These are phyloP conservation scores for Anthonomus grandis DNA, from an alignment of 1,140 invertebrate species.

Conservation along the genomic window DNA sequence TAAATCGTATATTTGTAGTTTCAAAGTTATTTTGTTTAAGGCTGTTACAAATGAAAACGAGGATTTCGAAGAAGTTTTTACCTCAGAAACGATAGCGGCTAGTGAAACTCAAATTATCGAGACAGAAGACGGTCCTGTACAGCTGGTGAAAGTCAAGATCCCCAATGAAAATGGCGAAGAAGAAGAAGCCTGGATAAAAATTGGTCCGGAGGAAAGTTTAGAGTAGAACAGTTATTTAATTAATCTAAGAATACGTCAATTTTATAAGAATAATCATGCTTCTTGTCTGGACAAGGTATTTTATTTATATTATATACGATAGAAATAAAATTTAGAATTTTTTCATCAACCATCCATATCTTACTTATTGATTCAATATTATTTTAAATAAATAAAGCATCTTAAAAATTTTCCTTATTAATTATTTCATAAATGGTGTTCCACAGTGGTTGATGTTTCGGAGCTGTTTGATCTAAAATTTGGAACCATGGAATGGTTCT, in stretches of 20 bases:
- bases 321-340: no score
- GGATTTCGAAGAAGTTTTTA: constrained; percentile 43
- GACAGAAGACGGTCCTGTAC: constrained; percentile 48
- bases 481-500: no score
- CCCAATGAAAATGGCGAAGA: constrained; percentile 51
- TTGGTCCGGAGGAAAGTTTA: constrained; percentile 37
- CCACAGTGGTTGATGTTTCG: no score
- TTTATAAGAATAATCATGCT: background rate
- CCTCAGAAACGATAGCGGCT: constrained; percentile 42
- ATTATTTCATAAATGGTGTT: no score
- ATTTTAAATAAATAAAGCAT: no score
- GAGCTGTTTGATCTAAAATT: no score
- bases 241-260: background rate
- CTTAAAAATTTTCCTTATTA: no score
- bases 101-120: constrained; percentile 48
- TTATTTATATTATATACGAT: no score
- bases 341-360: no score
- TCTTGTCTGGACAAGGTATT: no score
- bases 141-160: constrained; percentile 54
- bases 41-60: constrained; percentile 42
- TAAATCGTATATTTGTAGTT: background rate
- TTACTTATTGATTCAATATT: no score
- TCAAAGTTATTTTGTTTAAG: background rate
- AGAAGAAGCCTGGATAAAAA: constrained; percentile 48
- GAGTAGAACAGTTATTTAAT: background rate